Evolutionary conservation across 2,113 vertebrate species (phyloP).

Genomic region (Himantopus leucocephalus): DNA sequence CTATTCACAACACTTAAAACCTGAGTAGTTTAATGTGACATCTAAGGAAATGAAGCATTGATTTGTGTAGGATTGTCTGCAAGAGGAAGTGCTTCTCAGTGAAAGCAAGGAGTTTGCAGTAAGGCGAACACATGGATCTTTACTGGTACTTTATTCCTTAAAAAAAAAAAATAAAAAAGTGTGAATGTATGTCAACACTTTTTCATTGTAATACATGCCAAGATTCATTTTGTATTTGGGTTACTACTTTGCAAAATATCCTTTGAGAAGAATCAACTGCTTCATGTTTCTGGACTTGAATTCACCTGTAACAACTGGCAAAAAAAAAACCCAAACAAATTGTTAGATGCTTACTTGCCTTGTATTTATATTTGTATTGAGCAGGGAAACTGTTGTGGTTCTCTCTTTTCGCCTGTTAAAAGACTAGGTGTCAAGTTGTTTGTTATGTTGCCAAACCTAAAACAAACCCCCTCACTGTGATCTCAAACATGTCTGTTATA

Average conservation of each 20-base stretch:
- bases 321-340: neutral
- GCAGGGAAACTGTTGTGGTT: neutral
- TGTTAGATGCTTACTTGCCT: neutral
- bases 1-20: neutral
- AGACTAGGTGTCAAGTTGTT: neutral
- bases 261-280: neutral
- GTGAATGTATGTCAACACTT: neutral
- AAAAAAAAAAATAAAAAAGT: neutral
- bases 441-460: neutral
- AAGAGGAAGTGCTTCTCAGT: neutral
- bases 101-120: neutral
- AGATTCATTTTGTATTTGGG: neutral
- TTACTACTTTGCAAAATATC: neutral
- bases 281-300: neutral
- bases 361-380: neutral
- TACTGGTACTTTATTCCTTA: neutral
- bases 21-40: neutral
- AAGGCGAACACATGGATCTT: fast-evolving
- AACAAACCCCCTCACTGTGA: neutral
- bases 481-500: neutral
- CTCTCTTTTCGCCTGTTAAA: neutral
- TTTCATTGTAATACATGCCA: neutral
- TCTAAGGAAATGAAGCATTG: neutral
- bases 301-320: neutral
- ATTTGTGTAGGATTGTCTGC: neutral